A percentile compares a stretch with the other conserved stretches of the same genome.
Evolutionary conservation across 1,140 invertebrate genomes (phyloP).

Genomic region (Colletes gigas): DNA sequence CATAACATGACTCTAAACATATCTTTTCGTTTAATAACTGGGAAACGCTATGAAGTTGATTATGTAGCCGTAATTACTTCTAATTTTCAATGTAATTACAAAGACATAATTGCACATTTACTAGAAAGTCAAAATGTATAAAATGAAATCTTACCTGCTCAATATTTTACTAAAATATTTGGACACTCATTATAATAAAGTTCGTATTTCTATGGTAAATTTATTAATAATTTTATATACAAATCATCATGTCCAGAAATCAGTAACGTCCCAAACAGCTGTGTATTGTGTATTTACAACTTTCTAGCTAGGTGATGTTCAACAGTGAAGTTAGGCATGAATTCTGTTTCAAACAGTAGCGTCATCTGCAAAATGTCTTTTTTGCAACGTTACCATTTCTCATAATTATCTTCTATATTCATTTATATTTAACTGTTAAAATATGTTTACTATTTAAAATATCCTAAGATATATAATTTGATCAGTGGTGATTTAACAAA

Average conservation of each 20-base stretch:
- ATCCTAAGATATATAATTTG: too few relatives aligned
- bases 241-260: slow-evolving; percentile 7
- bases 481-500: too few relatives aligned
- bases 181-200: neutral
- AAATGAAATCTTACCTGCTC: slow-evolving; percentile 18
- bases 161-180: slow-evolving; percentile 22
- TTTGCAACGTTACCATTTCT: neutral
- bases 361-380: slow-evolving; percentile 19
- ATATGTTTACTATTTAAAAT: too few relatives aligned
- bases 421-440: neutral
- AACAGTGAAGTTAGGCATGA: slow-evolving; percentile 31
- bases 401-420: neutral
- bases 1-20: neutral
- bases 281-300: slow-evolving; percentile 39
- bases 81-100: slow-evolving; percentile 5
- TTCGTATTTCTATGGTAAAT: slow-evolving; percentile 21
- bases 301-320: slow-evolving; percentile 44
- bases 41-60: neutral
- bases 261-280: slow-evolving; percentile 40
- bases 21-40: neutral
- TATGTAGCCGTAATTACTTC: neutral
- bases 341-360: slow-evolving; percentile 19
- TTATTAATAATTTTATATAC: slow-evolving; percentile 18
- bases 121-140: neutral
- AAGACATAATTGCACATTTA: neutral